Percentiles rank a stretch among this genome's conserved stretches.
Evolutionary conservation across 2,113 vertebrate genomes (phyloP).

Genomic region (Manacus vitellinus): DNA sequence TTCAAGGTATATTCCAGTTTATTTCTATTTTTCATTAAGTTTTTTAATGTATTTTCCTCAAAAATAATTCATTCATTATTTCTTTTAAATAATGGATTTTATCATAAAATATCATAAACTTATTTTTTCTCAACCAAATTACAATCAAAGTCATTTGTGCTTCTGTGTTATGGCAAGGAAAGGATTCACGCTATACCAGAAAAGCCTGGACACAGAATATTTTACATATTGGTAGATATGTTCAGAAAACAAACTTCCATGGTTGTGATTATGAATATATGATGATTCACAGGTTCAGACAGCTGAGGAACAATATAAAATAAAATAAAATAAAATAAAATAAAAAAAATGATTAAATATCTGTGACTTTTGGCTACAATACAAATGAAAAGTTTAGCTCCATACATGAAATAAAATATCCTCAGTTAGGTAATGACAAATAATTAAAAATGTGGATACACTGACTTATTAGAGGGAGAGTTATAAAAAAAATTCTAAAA

Average conservation of each 20-base stretch:
- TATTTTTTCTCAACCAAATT: neutral
- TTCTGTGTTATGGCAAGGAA: neutral
- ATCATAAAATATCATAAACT: neutral
- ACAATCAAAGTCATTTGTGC: neutral
- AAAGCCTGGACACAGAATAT: neutral
- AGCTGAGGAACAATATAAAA: neutral
- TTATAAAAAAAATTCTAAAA: neutral
- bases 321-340: neutral
- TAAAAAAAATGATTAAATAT: neutral
- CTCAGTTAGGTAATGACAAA: neutral
- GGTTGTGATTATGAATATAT: neutral
- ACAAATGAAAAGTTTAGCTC: neutral
- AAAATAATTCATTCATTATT: neutral
- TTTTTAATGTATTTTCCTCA: neutral
- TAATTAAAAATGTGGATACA: neutral
- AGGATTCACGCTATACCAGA: neutral
- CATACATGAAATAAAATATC: neutral
- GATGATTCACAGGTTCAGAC: neutral
- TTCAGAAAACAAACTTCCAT: neutral
- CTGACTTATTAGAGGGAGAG: neutral
- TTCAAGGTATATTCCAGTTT: neutral
- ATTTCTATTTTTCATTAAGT: neutral
- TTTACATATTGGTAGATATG: neutral
- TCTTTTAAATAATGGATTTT: neutral
- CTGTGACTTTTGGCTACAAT: neutral